A percentile compares a stretch with the other conserved stretches of the same genome.
Evolutionary conservation across 2,888 invertebrate species (phyloP).

Genomic region (Drosophila suboccidentalis): DNA sequence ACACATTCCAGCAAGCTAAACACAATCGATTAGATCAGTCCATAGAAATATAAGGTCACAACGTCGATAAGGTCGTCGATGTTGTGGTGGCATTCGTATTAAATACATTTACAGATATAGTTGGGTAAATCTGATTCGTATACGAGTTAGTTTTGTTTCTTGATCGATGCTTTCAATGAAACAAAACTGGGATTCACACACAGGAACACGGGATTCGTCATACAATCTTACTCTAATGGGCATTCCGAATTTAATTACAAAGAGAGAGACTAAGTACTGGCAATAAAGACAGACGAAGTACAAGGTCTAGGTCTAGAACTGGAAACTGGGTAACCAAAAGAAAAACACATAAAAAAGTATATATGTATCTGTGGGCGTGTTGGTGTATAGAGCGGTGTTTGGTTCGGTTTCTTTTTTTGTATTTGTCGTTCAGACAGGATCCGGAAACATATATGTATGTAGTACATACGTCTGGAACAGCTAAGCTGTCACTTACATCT

Average conservation of each 20-base stretch:
- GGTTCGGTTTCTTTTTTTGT: conserved; percentile 22
- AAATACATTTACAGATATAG: conserved; percentile 57
- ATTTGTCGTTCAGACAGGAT: conserved; percentile 70
- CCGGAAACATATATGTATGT: conserved; percentile 57
- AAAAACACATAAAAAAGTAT: conserved; percentile 47
- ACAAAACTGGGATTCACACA: conserved; percentile 40
- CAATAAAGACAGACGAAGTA: conserved; percentile 62
- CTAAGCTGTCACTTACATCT: conserved; percentile 91
- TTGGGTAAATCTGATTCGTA: conserved; percentile 36
- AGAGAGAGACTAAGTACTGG: conserved; percentile 58
- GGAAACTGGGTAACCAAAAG: conserved; percentile 64
- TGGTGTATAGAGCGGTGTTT: conserved; percentile 32
- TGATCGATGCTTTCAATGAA: conserved; percentile 49
- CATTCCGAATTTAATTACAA: conserved; percentile 43
- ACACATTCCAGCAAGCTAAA: conserved; percentile 73
- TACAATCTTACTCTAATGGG: conserved; percentile 63
- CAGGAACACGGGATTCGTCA: conserved; percentile 66
- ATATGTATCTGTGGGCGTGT: conserved; percentile 50
- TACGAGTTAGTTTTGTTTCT: conserved; percentile 16
- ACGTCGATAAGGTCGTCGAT: conserved; percentile 22
- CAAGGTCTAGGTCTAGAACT: conserved; percentile 53
- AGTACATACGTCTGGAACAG: conserved; percentile 32
- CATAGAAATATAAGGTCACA: conserved; percentile 30
- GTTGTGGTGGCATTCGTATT: conserved; percentile 54
- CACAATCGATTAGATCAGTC: conserved; percentile 58